Conservation (phyloP, 2,888 invertebrate species). For the Aromia moschata region DNA sequence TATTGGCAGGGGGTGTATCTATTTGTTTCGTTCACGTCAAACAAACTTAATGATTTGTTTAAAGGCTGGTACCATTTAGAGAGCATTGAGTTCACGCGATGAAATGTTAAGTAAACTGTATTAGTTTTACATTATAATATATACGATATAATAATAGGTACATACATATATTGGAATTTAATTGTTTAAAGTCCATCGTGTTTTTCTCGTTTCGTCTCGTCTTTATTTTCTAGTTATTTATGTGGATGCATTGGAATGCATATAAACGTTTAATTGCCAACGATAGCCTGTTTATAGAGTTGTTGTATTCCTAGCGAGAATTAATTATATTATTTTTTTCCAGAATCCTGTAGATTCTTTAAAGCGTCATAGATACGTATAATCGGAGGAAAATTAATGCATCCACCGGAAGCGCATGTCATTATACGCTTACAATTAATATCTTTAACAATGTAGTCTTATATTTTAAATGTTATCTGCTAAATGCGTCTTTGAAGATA, state of each 20-base stretch:
- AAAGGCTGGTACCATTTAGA: neutral
- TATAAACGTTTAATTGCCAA: conserved; percentile 16
- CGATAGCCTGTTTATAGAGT: conserved; percentile 3
- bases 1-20: too few relatives aligned
- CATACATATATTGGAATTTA: neutral
- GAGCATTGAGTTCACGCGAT: neutral
- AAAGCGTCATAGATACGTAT: too few relatives aligned
- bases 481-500: too few relatives aligned
- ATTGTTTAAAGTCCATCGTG: conserved; percentile 9
- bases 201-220: conserved; percentile 7
- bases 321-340: neutral
- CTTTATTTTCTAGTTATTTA: conserved; percentile 8
- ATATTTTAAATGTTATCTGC: too few relatives aligned
- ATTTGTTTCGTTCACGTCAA: neutral
- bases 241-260: conserved; percentile 18
- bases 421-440: too few relatives aligned
- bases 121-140: too few relatives aligned
- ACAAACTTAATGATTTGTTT: neutral
- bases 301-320: neutral
- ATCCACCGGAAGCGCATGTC: neutral
- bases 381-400: too few relatives aligned
- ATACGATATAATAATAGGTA: neutral
- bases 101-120: conserved; percentile 1
- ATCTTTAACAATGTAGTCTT: too few relatives aligned
- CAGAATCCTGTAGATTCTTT: too few relatives aligned